Base-by-base conservation (phyloP, 2,888 invertebrate genomes). In the Drosophila sordidapex region DNA sequence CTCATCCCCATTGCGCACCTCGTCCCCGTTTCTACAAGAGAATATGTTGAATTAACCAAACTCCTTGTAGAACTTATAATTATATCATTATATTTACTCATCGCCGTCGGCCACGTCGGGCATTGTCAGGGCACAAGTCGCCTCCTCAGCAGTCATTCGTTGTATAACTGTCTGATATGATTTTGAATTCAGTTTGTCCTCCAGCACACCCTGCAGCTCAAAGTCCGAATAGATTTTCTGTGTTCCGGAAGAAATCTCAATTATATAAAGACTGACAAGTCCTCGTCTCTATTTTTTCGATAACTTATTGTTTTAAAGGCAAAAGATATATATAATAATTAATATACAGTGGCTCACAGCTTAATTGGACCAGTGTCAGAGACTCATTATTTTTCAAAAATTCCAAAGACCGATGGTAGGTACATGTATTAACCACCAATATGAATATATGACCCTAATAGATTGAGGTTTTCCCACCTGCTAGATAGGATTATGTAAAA, bases 191-290 rank as follows among this genome's bases (percentile, higher is more conserved):
- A 99, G 94, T 93, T 98, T 98, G 93, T 99, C 99, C 91, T 99
- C 99, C 93, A 98, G 98, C 52, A 99, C 99, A 81, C 99, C 99
- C 94, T 99, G 99, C 72, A 99, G 95, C 94, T 99, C 99, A 94
- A 99, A 99, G 94, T 99, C 99, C 56, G 98, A 98, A 94, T 99
- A 99, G 93, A 99, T 96, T 97, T 99, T 99, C 98, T 99, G 46
- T 49, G 13, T 46, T 21, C 13, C 1, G 43, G 11, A 35, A 35
- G 60, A 36, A 36, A 36, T 6, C 31, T 8, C 31, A 31, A 15
- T 35, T 35, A 35, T 15, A 36, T 36, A 36, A 15, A 1, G 15
- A 36, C 15, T 36, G 36, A 2, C 7, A 36, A 15, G 15, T 36
- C 6, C 36, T 36, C 18, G 18, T 15, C 18, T 18, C 15, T 36